Percentiles rank a stretch among this genome's conserved stretches.
phyloP scores from a whole-genome alignment of 2,797 vertebrate genomes.

The Crocidura indochinensis region DNA sequence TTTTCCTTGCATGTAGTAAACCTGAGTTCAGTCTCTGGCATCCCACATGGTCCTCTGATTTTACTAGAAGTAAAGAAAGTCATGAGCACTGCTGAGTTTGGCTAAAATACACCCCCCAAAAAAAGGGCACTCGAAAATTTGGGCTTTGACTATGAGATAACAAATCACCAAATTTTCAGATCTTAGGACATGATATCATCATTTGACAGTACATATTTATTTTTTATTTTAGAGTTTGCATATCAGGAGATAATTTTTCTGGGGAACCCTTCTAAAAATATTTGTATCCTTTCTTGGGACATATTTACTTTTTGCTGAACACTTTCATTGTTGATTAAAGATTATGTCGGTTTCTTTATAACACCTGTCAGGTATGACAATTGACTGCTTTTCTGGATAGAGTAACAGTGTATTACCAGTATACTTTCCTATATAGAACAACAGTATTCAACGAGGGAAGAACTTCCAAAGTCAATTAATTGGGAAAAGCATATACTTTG shows the following conservation, averaged over 20 bases:
- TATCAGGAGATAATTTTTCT: slow-evolving; percentile 34
- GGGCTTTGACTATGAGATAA: slow-evolving; percentile 20
- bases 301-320: background rate
- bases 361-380: too few species aligned
- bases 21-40: too few species aligned
- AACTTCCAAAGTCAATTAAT: slow-evolving; percentile 75
- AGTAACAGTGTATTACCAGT: too few species aligned
- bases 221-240: slow-evolving; percentile 30
- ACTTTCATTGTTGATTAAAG: too few species aligned
- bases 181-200: background rate
- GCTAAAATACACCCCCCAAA: too few species aligned
- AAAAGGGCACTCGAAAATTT: background rate
- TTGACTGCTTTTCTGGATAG: too few species aligned
- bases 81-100: too few species aligned
- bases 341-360: too few species aligned
- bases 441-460: slow-evolving; percentile 54
- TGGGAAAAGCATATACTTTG: slow-evolving; percentile 57
- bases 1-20: too few species aligned
- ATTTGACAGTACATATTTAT: slow-evolving; percentile 2
- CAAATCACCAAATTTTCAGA: background rate
- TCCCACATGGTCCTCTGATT: too few species aligned
- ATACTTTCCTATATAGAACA: background rate
- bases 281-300: slow-evolving; percentile 3
- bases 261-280: background rate
- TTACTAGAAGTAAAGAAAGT: too few species aligned